Base-by-base conservation (phyloP, 2,888 invertebrate genomes). In the Tiphia femorata region DNA sequence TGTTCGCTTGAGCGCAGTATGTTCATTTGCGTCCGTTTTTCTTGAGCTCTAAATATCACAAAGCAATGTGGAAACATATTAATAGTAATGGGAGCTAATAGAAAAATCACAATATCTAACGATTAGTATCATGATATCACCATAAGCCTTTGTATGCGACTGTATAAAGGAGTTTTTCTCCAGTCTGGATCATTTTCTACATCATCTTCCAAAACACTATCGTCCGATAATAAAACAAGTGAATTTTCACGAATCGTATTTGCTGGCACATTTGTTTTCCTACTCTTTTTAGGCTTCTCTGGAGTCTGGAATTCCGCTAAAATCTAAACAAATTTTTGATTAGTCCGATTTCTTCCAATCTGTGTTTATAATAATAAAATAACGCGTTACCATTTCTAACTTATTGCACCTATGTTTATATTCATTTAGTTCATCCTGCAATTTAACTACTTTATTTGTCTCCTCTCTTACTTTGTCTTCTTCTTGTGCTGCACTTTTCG, bases 111-210 rank as follows among this genome's bases (percentile, higher is more conserved):
- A 30, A 14, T 38, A 29, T 25, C 3, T 8, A 37, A 35, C 23
- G 6, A 37, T 20, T 25, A 23, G 8, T 16, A 48, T 43, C 27
- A 25, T 29, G 16, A 35, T 23, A n/a, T 17, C 20, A 80, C 82
- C 70, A 73, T 73, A 37, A 80, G 57, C 37, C 72, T 81, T 38
- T 71, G 73, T 40, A 84, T 71, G 41, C 81, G 85, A 63, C 86
- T 88, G 49, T 86, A 88, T 0, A 91, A 77, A 0, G 92, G 92
- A 1, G 92, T 91, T 30, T 87, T 87, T 27, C 82, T 83, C 92
- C 92, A 92, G 72, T 92, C 92, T 0, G 92, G 92, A 77, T 92
- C 92, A 3, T 83, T 83, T 23, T 79, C 73, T 0, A 70, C 44
- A 64, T 87, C 84, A 64, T 86, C 85, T 10, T 64, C 58, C 0